These are phyloP conservation scores for Paradisaea rubra DNA, from an alignment of 2,113 vertebrate genomes.

Conservation along the genomic window DNA sequence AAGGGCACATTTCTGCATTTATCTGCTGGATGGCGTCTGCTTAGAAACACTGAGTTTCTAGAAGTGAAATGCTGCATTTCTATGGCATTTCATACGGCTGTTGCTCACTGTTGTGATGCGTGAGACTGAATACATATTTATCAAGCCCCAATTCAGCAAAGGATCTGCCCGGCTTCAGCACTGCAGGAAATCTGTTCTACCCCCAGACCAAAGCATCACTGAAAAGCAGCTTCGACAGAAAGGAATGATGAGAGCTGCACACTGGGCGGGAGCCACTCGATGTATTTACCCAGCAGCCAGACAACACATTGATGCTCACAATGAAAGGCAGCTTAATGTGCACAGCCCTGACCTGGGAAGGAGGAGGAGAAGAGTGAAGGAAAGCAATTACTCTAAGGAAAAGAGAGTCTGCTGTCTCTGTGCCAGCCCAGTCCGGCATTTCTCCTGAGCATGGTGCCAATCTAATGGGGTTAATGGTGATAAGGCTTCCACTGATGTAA, in stretches of 20 bases:
- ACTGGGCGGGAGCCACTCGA: neutral
- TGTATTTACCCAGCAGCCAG: neutral
- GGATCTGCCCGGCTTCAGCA: neutral
- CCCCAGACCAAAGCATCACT: neutral
- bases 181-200: constrained; percentile 11
- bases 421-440: neutral
- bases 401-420: neutral
- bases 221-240: neutral
- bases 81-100: neutral
- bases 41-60: neutral
- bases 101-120: neutral
- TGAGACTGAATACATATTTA: neutral
- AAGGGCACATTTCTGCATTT: neutral
- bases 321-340: neutral
- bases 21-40: neutral
- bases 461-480: neutral
- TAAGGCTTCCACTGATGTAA: neutral
- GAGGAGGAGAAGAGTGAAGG: neutral
- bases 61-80: neutral
- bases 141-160: neutral
- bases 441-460: neutral
- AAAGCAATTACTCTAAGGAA: neutral
- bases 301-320: neutral
- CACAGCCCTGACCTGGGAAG: neutral
- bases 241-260: neutral